phyloP scores from a whole-genome alignment of 2,888 invertebrate genomes.

The Nymphalis urticae region DNA sequence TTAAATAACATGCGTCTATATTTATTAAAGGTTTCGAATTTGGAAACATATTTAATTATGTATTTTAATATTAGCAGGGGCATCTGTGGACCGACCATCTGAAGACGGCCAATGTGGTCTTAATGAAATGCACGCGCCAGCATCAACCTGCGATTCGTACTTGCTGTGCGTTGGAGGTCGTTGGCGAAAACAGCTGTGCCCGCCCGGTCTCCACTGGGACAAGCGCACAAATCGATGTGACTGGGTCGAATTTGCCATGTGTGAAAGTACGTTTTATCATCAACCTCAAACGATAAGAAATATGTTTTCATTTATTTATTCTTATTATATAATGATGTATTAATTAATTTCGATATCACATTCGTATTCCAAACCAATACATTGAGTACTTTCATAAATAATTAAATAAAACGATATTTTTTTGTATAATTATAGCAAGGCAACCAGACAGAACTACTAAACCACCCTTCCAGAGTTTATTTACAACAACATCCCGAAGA shows the following conservation, averaged over 20 bases:
- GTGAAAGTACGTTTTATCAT: conserved; percentile 63
- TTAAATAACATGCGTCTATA: too few species aligned
- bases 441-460: conserved; percentile 47
- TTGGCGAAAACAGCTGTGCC: conserved; percentile 86
- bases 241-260: conserved; percentile 89
- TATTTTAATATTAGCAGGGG: not conserved
- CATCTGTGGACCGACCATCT: conserved; percentile 29
- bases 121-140: conserved; percentile 76
- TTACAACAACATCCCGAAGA: conserved; percentile 42
- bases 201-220: conserved; percentile 92
- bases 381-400: too few species aligned
- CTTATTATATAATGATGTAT: too few species aligned
- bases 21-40: too few species aligned
- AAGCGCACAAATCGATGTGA: conserved; percentile 86
- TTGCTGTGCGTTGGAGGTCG: conserved; percentile 88
- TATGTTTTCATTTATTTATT: too few species aligned
- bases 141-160: conserved; percentile 86
- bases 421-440: conserved; percentile 25
- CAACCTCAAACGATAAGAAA: not conserved
- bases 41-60: too few species aligned
- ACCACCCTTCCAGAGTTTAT: conserved; percentile 49
- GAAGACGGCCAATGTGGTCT: conserved; percentile 54
- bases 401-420: too few species aligned
- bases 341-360: too few species aligned
- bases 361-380: too few species aligned